Conservation (phyloP, 2,888 invertebrate species). For the Trissonchulus latispiculum region DNA sequence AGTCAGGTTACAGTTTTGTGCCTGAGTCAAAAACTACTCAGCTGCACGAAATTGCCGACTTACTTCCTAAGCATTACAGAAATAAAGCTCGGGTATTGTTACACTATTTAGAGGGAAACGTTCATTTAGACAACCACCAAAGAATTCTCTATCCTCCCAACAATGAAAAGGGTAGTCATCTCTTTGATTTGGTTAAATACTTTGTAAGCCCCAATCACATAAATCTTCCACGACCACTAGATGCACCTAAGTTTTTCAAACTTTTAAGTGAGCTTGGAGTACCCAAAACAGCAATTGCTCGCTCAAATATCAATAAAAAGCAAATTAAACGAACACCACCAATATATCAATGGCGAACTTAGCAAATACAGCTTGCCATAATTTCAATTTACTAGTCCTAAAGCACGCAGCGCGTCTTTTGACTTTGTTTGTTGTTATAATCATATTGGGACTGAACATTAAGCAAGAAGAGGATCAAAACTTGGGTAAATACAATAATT, state of each 20-base stretch:
- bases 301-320: no score
- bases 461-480: no score
- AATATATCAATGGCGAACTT: no score
- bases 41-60: background rate
- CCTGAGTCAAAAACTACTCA: background rate
- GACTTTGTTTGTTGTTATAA: no score
- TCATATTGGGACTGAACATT: no score
- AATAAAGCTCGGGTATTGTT: conserved; percentile 4
- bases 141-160: background rate
- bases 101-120: background rate
- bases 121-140: background rate
- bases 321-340: no score
- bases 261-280: background rate
- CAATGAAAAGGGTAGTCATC: background rate
- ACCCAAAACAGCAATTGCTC: no score
- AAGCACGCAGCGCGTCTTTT: no score
- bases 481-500: no score
- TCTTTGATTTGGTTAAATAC: conserved; percentile 12
- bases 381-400: no score
- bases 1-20: background rate
- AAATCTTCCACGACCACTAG: background rate
- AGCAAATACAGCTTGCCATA: no score
- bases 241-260: background rate
- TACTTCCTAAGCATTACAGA: conserved; percentile 1
- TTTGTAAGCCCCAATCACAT: background rate